Evolutionary conservation across 1,140 invertebrate species (phyloP).

Genomic region (Steinernema feltiae): DNA sequence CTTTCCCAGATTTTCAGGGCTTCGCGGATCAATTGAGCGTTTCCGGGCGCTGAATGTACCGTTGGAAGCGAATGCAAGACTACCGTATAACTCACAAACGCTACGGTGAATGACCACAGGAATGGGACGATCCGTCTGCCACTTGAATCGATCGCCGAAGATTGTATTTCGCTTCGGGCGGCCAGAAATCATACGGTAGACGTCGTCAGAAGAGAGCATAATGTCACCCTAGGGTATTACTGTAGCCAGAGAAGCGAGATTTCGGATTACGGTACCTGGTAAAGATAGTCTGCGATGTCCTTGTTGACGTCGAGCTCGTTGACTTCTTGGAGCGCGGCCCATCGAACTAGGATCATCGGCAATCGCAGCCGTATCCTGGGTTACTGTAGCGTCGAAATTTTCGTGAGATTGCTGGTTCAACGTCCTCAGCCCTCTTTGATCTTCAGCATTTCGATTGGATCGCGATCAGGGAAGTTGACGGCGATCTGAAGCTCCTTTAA

Average conservation of each 20-base stretch:
- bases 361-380: no score
- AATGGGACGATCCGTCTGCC: background rate
- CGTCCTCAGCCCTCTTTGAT: no score
- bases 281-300: background rate
- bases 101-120: background rate
- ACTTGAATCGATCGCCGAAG: background rate
- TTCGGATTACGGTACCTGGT: background rate
- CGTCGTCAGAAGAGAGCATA: background rate
- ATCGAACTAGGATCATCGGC: no score
- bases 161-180: background rate
- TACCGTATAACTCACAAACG: background rate
- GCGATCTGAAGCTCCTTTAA: no score
- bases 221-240: background rate
- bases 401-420: no score
- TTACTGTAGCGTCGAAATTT: no score
- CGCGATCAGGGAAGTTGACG: no score
- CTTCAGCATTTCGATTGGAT: no score
- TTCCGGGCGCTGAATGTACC: background rate
- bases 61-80: background rate
- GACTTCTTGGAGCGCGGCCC: no score
- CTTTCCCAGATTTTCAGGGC: background rate
- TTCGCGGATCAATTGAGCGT: background rate
- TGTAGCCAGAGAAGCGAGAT: background rate
- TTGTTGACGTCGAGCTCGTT: no score
- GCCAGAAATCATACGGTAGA: background rate